Percentiles rank a stretch among this genome's conserved stretches.
Evolutionary conservation across 2,888 invertebrate species (phyloP).

Genomic region (Phyllotreta cruciferae): DNA sequence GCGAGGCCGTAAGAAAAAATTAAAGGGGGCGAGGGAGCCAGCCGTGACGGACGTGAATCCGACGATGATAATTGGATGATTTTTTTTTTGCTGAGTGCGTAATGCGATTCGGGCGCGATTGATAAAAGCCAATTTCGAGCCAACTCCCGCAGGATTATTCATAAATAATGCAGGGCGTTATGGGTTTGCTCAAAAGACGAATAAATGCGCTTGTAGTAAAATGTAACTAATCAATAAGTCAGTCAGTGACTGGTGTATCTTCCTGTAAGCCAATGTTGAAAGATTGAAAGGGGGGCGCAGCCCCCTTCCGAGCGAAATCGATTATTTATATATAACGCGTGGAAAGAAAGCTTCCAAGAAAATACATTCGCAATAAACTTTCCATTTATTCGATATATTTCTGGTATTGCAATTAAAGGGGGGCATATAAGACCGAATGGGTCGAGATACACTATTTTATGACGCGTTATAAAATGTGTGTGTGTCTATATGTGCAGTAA

Average conservation of each 20-base stretch:
- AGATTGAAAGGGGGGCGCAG: too few species aligned
- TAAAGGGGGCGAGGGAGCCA: constrained; percentile 17
- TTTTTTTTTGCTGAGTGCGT: constrained; percentile 15
- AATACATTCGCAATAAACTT: too few species aligned
- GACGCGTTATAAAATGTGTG: constrained; percentile 15
- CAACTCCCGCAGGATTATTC: too few species aligned
- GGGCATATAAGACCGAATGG: too few species aligned
- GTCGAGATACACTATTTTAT: constrained; percentile 19
- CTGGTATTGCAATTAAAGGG: too few species aligned
- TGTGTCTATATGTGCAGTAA: background rate
- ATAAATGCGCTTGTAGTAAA: too few species aligned
- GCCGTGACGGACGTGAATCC: constrained; percentile 18
- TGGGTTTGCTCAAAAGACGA: too few species aligned
- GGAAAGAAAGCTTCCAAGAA: background rate
- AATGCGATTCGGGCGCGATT: background rate
- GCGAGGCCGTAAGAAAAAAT: constrained; percentile 22
- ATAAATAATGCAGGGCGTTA: too few species aligned
- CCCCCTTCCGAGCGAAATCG: too few species aligned
- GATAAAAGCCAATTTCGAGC: background rate
- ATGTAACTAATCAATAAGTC: background rate
- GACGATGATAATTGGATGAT: constrained; percentile 24
- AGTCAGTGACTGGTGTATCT: background rate
- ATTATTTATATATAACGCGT: background rate
- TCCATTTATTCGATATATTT: background rate
- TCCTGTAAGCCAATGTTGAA: too few species aligned